Evolutionary conservation across 2,113 vertebrate species (phyloP).

Genomic region (Ophiodon elongatus): DNA sequence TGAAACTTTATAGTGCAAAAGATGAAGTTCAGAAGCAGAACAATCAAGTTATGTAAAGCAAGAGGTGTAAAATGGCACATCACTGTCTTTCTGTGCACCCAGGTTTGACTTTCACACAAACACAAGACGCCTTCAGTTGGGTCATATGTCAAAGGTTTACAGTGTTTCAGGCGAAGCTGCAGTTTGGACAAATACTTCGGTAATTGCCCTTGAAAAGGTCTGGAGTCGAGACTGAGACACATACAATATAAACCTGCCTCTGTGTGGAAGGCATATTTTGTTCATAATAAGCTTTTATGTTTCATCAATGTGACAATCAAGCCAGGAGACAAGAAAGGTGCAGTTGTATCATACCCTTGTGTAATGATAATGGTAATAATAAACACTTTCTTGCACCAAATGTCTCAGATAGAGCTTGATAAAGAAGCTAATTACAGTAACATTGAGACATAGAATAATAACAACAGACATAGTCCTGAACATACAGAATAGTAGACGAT

Average conservation of each 20-base stretch:
- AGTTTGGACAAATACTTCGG: conserved; percentile 44
- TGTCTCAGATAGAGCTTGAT: background rate
- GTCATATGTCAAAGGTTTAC: background rate
- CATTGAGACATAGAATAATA: background rate
- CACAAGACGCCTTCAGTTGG: conserved; percentile 7
- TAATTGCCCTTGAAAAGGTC: conserved; percentile 46
- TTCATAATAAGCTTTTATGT: background rate
- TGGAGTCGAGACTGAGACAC: conserved; percentile 11
- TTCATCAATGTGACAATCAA: background rate
- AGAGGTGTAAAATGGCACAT: conserved; percentile 27
- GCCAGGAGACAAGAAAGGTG: background rate
- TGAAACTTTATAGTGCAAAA: conserved; percentile 54
- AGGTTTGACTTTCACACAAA: conserved; percentile 31
- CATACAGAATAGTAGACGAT: background rate
- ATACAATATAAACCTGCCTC: conserved; percentile 7
- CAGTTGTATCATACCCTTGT: background rate
- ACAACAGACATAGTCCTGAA: background rate
- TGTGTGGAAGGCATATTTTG: background rate
- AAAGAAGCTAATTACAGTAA: background rate
- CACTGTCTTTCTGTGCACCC: background rate
- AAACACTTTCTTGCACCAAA: background rate
- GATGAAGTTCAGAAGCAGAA: conserved; percentile 28
- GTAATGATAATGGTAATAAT: background rate
- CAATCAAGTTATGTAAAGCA: conserved; percentile 41
- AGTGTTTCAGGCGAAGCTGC: conserved; percentile 21